Base-by-base conservation (phyloP, 1,140 invertebrate species). In the Daktulosphaira vitifoliae region DNA sequence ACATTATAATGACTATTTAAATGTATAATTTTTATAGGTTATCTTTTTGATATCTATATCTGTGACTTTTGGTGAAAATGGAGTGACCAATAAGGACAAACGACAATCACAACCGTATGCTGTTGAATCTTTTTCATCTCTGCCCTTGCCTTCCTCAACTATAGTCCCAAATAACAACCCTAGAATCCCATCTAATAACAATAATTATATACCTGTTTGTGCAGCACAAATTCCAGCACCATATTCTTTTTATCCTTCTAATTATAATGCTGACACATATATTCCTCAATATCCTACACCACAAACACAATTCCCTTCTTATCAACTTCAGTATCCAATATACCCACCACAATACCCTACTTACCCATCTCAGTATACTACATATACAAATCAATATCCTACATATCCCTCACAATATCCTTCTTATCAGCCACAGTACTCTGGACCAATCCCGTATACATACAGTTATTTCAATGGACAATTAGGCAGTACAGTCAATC, bases 171-270 rank as follows among this genome's bases (percentile, higher is more conserved):
- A 42, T 15, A 39, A 11, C 2, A 20, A 8, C 3, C 54, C 54
- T 16, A 2, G 20, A 2, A n/a, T n/a, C n/a, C 2, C 42, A 5
- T 6, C 22, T 48, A 62, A 13, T 42, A 46, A 22, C 42, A 39
- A 1, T 11, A 62, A 9, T 29, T 62, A 62, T 46, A 8, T 62
- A 18, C 56, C 56, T 5, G 25, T 23, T 46, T 62, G 56, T 18
- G 56, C 46, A 6, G 42, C 44, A 11, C 54, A 38, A 8, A 38
- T 39, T 9, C 22, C 26, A 9, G 38, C 56, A 3, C 22, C 9
- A 13, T 62, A 62, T 16, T n/a, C n/a, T n/a, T n/a, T n/a, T n/a
- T 18, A 62, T 4, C 53, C 53, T 13, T 42, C 53, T n/a, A 18
- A 16, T n/a, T 13, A 42, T 9, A 39, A 15, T 39, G 5, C 42